Evolutionary conservation across 2,113 vertebrate species (phyloP).

Genomic region (Ariopsis seemanni): DNA sequence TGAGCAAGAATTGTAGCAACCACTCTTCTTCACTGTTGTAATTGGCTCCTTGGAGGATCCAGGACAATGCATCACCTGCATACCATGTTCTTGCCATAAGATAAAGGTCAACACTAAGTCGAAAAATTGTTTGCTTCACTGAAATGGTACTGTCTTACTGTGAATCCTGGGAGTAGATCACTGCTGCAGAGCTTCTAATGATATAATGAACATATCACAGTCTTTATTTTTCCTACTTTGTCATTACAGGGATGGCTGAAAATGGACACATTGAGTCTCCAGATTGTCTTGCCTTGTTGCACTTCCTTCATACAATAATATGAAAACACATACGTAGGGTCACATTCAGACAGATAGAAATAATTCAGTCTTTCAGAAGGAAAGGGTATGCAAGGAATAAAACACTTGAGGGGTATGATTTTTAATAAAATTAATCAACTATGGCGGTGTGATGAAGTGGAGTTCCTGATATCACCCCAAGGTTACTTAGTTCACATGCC

Average conservation of each 20-base stretch:
- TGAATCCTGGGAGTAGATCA: constrained; percentile 22
- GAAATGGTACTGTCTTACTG: neutral
- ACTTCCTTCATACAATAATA: constrained; percentile 35
- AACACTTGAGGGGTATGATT: neutral
- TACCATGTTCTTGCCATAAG: constrained; percentile 59
- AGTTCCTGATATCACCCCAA: neutral
- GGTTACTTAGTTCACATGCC: neutral
- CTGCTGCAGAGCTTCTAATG: constrained; percentile 47
- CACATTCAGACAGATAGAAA: constrained; percentile 21
- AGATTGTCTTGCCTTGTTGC: constrained; percentile 46
- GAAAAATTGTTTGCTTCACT: constrained; percentile 14
- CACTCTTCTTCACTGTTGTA: constrained; percentile 62
- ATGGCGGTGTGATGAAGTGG: neutral
- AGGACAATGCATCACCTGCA: constrained; percentile 50
- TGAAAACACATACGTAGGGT: constrained; percentile 51
- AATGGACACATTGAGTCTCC: constrained; percentile 45
- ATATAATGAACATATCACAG: constrained; percentile 51
- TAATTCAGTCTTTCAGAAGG: neutral
- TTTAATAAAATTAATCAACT: neutral
- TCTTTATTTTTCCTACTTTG: constrained; percentile 24
- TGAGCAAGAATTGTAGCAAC: constrained; percentile 58
- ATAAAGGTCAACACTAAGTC: constrained; percentile 28
- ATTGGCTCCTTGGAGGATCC: constrained; percentile 71
- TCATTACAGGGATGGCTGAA: constrained; percentile 32
- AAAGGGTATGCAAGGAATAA: neutral